Base-by-base conservation (phyloP, 2,113 vertebrate species). In the Apteryx owenii region DNA sequence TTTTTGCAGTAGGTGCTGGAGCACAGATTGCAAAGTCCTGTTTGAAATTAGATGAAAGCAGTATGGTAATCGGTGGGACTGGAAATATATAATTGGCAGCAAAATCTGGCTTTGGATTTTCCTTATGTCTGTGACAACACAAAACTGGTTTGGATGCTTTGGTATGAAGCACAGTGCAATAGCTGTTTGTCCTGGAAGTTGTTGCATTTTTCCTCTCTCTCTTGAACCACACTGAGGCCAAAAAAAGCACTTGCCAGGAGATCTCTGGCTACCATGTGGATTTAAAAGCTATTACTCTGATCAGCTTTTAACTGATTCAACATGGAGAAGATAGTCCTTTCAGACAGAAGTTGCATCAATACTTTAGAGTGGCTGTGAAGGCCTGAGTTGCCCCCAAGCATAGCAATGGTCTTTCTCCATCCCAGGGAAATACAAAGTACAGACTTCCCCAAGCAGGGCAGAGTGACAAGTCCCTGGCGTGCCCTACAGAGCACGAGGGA, bases 121-220 rank as follows among this genome's bases (percentile, higher is more conserved):
- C 5, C 8, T 70, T 33, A 2, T 70, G 48, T 72, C 38, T 83
- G 38, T 60, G 82, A 16, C 16, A 68, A 50, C 20, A 76, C 50
- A 19, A 61, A 22, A 70, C 51, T 44, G 0, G 4, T 61, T 75
- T 21, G 14, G 56, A 76, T 68, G 12, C 38, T 72, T 88, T 46
- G 26, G 23, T 36, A 23, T 0, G 0, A 85, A 85, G 8, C 23
- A n/a, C 46, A 21, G 5, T 36, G 10, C 12, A 48, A 33, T 42
- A 15, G 19, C 13, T 64, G 1, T 23, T 71, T 81, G 8, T 12
- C 28, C 36, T 78, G 11, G 18, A 46, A 78, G 18, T 42, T 87
- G 19, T 25, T 5, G 1, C 40, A 61, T 87, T 86, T 86, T 72
- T 70, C 12, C 33, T 80, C 80, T 92, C 36, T 61, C n/a, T 69